These are phyloP conservation scores for Augiades crinisus DNA, from an alignment of 2,888 invertebrate genomes.

Conservation along the genomic window DNA sequence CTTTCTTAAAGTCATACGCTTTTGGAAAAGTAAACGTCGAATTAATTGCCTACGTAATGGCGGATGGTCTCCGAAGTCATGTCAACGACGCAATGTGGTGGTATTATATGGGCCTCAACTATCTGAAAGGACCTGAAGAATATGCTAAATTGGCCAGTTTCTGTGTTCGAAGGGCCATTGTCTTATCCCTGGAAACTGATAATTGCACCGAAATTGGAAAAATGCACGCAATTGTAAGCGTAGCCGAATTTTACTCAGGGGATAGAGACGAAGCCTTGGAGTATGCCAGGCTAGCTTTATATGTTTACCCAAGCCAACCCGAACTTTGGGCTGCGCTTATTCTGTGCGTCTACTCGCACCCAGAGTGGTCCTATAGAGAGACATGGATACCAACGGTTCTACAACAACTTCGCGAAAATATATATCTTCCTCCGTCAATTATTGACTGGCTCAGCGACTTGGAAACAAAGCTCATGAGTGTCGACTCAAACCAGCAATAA, in stretches of 20 bases:
- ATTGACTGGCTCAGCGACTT: not conserved
- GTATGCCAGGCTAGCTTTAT: not conserved
- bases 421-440: not conserved
- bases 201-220: slow-evolving; percentile 40
- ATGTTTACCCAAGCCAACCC: not conserved
- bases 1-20: not conserved
- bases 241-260: slow-evolving; percentile 62
- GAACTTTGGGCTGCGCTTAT: not conserved
- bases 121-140: slow-evolving; percentile 63
- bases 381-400: not conserved
- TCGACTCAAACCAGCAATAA: too few species aligned
- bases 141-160: slow-evolving; percentile 78
- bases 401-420: not conserved
- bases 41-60: not conserved
- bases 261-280: not conserved
- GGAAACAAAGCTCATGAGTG: not conserved
- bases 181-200: not conserved
- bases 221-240: slow-evolving; percentile 77
- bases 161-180: slow-evolving; percentile 83
- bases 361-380: not conserved
- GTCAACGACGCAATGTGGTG: slow-evolving; percentile 56
- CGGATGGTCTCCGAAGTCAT: slow-evolving; percentile 45
- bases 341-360: not conserved
- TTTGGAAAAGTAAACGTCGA: not conserved
- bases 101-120: slow-evolving; percentile 63